phyloP scores from a whole-genome alignment of 1,140 invertebrate species.

The Popillia japonica region DNA sequence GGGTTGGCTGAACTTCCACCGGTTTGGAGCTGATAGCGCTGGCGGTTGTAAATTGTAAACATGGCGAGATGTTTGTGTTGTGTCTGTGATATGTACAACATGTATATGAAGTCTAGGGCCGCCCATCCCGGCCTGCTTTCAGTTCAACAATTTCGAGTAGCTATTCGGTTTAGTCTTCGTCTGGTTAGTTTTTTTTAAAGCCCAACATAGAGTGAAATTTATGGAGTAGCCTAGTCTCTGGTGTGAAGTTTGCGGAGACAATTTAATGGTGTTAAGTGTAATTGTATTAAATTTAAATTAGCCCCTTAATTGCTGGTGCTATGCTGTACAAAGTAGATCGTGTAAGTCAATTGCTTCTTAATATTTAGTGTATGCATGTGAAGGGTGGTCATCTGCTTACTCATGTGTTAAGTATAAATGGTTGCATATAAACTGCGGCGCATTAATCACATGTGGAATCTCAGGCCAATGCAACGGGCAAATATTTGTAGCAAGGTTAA shows the following conservation, averaged over 20 bases:
- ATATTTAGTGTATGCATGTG: too few relatives aligned
- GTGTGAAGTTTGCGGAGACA: not conserved
- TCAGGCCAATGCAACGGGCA: too few relatives aligned
- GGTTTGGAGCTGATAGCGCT: conserved; percentile 8
- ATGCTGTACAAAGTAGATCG: too few relatives aligned
- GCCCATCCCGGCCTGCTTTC: not conserved
- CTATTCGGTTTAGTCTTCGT: not conserved
- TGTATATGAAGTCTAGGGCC: too few relatives aligned
- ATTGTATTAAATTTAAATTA: not conserved
- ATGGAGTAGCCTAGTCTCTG: not conserved
- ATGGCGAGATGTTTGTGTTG: not conserved
- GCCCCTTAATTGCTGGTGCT: too few relatives aligned
- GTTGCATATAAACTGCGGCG: too few relatives aligned
- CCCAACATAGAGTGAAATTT: not conserved
- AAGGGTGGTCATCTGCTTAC: too few relatives aligned
- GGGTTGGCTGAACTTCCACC: conserved; percentile 5
- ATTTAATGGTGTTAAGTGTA: not conserved
- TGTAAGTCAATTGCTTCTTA: too few relatives aligned
- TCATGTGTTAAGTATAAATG: too few relatives aligned
- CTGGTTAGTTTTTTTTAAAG: not conserved
- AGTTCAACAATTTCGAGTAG: not conserved
- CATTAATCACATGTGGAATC: too few relatives aligned
- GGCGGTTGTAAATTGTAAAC: conserved; percentile 18
- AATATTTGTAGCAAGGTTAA: too few relatives aligned
- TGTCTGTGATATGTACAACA: not conserved